These are phyloP conservation scores for Drosophila setifemur DNA, from an alignment of 1,140 invertebrate genomes.

Conservation along the genomic window DNA sequence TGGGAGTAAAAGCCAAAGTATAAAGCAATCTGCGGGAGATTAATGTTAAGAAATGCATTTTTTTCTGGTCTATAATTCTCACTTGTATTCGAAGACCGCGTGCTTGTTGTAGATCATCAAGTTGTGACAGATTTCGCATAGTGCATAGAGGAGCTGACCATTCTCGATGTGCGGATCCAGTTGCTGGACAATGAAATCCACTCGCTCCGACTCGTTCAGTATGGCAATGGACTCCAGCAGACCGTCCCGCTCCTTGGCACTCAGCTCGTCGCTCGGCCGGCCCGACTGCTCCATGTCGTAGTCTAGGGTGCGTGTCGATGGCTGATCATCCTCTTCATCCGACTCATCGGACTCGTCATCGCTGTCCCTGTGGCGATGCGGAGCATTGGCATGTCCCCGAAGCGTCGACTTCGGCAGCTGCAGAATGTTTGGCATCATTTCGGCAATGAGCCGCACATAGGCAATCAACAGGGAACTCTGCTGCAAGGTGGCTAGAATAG, in stretches of 20 bases:
- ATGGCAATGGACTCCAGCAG: constrained; percentile 84
- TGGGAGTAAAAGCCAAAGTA: constrained; percentile 92
- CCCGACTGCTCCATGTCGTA: constrained; percentile 58
- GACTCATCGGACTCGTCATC: constrained; percentile 83
- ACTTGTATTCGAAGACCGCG: constrained; percentile 90
- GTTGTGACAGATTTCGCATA: constrained; percentile 91
- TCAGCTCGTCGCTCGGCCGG: constrained; percentile 72
- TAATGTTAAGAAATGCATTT: constrained; percentile 53
- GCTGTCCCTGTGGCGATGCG: constrained; percentile 83
- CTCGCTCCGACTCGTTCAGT: constrained; percentile 87
- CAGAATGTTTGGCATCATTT: constrained; percentile 82
- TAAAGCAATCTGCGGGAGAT: constrained; percentile 87
- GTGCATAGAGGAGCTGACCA: constrained; percentile 84
- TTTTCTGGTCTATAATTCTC: neutral
- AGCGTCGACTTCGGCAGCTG: constrained; percentile 71
- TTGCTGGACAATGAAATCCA: constrained; percentile 85
- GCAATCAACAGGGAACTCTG: constrained; percentile 48
- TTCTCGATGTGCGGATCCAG: constrained; percentile 85
- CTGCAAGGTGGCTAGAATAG: constrained; percentile 32
- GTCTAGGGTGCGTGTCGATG: constrained; percentile 28
- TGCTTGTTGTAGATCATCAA: constrained; percentile 89
- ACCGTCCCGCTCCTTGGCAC: constrained; percentile 81
- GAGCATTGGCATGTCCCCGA: constrained; percentile 46
- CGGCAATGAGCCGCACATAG: constrained; percentile 78
- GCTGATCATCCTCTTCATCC: constrained; percentile 83